phyloP scores from a whole-genome alignment of 92 coral and sea anemone species.

The Porites cylindrica region DNA sequence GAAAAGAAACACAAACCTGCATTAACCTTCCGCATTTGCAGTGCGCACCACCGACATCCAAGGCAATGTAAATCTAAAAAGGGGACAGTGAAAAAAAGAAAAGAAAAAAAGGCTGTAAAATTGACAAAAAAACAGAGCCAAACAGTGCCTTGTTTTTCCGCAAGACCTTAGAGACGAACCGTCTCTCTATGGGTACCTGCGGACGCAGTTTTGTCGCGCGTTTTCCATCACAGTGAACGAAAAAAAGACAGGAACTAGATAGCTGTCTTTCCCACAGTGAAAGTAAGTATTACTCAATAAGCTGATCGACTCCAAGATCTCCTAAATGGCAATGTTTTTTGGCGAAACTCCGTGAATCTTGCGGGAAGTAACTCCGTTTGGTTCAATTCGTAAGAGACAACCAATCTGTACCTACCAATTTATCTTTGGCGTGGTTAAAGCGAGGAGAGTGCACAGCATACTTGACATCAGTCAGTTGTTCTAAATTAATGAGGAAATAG shows the following conservation, averaged over 20 bases:
- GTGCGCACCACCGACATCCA: slow-evolving; percentile 73
- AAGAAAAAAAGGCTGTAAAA: too few species aligned
- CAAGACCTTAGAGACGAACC: too few species aligned
- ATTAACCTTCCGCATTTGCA: slow-evolving; percentile 63
- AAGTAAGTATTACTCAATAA: too few species aligned
- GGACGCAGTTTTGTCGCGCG: too few species aligned
- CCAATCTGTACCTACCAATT: slow-evolving; percentile 55
- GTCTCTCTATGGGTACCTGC: too few species aligned
- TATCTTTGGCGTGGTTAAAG: slow-evolving; percentile 63
- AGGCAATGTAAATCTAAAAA: slow-evolving; percentile 69
- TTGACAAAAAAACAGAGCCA: too few species aligned
- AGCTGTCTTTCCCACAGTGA: too few species aligned
- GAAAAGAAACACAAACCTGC: slow-evolving; percentile 37
- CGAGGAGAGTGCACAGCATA: slow-evolving; percentile 80
- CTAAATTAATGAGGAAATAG: slow-evolving; percentile 24
- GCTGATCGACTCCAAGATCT: background rate
- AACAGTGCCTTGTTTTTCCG: too few species aligned
- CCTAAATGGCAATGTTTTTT: background rate
- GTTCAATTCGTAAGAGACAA: too few species aligned
- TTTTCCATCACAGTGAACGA: too few species aligned
- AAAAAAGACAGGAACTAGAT: too few species aligned
- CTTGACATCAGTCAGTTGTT: slow-evolving; percentile 64
- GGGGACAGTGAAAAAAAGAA: background rate
- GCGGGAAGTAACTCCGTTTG: too few species aligned
- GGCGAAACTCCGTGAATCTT: background rate